Conservation (phyloP, 2,888 invertebrate genomes). For the Campopleginae sp. region DNA sequence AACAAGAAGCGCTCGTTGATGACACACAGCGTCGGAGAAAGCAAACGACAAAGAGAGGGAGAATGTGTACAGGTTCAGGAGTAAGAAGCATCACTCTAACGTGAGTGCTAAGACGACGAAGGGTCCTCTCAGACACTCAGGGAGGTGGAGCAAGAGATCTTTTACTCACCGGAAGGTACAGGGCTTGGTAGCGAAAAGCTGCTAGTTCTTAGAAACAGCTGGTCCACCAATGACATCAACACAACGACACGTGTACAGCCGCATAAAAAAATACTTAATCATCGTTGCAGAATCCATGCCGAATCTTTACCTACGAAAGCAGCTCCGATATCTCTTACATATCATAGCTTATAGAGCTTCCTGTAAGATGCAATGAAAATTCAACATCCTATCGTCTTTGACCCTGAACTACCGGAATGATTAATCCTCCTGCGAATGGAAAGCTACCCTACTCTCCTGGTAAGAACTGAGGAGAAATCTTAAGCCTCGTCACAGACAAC, state of each 20-base stretch:
- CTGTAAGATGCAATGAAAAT: background rate
- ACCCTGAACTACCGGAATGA: background rate
- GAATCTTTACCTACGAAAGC: background rate
- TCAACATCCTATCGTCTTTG: background rate
- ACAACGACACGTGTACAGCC: slow-evolving; percentile 5
- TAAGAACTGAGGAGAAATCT: background rate
- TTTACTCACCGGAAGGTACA: slow-evolving; percentile 35
- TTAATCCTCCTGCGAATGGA: background rate
- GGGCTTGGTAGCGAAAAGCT: slow-evolving; percentile 34
- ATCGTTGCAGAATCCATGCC: background rate
- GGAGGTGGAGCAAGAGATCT: slow-evolving; percentile 1
- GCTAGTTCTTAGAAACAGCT: background rate
- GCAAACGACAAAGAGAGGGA: slow-evolving; percentile 3
- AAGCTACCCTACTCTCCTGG: background rate
- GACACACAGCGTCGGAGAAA: slow-evolving; percentile 15
- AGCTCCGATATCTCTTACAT: background rate
- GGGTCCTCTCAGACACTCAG: slow-evolving; percentile 51
- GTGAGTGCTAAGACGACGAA: slow-evolving; percentile 42
- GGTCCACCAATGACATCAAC: slow-evolving; percentile 9
- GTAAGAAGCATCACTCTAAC: slow-evolving; percentile 39
- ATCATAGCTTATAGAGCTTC: background rate
- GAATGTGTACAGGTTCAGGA: slow-evolving; percentile 21
- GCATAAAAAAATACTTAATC: background rate
- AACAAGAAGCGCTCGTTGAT: slow-evolving; percentile 29
- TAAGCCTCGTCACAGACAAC: background rate